Conservation (phyloP, 2,113 vertebrate species). For the Baryphthengus martii region DNA sequence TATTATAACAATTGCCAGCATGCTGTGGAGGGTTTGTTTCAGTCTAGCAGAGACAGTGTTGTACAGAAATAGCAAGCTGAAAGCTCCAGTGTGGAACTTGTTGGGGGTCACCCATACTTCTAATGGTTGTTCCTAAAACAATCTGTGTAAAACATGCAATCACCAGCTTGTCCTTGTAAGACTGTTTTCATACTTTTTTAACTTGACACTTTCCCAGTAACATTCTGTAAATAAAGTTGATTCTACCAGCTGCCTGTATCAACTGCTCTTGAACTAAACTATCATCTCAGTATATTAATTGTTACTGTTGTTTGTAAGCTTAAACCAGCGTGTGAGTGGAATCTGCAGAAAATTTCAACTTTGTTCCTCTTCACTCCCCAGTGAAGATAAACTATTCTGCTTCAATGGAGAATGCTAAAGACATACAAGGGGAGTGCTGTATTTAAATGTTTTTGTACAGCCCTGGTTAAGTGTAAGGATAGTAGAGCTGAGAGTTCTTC, state of each 20-base stretch:
- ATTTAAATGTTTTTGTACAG: no score
- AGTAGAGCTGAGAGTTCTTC: no score
- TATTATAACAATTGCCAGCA: background rate
- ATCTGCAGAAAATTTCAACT: background rate
- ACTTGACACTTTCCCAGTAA: conserved; percentile 64
- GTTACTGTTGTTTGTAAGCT: background rate
- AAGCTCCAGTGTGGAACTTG: background rate
- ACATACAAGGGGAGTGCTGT: accelerated
- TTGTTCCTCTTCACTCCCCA: accelerated
- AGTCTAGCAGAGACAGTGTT: conserved; percentile 27
- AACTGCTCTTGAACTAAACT: background rate
- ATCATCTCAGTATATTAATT: no score
- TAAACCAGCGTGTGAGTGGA: background rate
- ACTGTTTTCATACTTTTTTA: conserved; percentile 69
- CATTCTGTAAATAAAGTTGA: conserved; percentile 73
- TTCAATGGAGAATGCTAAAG: background rate
- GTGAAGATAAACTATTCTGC: background rate
- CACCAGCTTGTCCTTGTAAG: conserved; percentile 63
- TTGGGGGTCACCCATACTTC: background rate
- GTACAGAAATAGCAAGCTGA: conserved; percentile 29
- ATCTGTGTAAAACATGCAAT: conserved; percentile 60
- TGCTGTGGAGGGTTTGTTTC: conserved; percentile 42
- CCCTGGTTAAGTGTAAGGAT: no score
- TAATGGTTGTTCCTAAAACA: conserved; percentile 33
- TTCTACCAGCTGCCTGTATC: conserved; percentile 61